A percentile compares a stretch with the other conserved stretches of the same genome.
Conservation (phyloP, 2,113 vertebrate species). For the Columbina picui region DNA sequence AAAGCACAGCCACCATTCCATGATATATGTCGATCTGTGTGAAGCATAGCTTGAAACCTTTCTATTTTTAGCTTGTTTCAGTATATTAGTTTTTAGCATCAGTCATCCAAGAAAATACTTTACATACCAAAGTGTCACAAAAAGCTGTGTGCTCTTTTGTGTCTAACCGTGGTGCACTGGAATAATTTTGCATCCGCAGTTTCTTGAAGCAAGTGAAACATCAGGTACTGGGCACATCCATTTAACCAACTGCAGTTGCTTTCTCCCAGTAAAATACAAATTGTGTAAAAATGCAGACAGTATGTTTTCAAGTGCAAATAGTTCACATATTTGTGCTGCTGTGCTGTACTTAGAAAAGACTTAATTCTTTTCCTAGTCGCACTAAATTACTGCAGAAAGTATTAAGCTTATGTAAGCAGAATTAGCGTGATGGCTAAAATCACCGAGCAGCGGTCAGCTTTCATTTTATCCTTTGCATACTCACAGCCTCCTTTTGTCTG, state of each 20-base stretch:
- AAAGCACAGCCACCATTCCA: not conserved
- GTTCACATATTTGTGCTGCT: not conserved
- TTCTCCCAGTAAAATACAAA: not conserved
- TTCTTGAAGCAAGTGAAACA: not conserved
- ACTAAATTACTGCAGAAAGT: not conserved
- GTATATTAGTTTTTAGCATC: not conserved
- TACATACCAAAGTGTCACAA: not conserved
- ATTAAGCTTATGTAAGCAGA: conserved; percentile 39
- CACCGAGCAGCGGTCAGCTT: not conserved
- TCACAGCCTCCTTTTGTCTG: conserved; percentile 9
- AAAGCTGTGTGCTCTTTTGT: not conserved
- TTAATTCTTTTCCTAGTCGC: not conserved
- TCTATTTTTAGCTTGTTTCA: not conserved
- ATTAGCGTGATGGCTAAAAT: not conserved
- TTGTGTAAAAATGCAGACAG: not conserved
- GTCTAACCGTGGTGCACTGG: not conserved
- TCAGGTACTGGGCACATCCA: rapidly evolving
- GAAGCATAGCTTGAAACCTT: conserved; percentile 2
- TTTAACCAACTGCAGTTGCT: not conserved
- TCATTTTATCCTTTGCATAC: not conserved
- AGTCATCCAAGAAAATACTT: not conserved
- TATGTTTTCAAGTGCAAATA: not conserved
- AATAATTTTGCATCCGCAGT: not conserved
- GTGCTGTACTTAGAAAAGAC: not conserved
- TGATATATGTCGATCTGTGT: not conserved